These are phyloP conservation scores for Acleris emargana DNA, from an alignment of 2,888 invertebrate genomes.

Conservation along the genomic window DNA sequence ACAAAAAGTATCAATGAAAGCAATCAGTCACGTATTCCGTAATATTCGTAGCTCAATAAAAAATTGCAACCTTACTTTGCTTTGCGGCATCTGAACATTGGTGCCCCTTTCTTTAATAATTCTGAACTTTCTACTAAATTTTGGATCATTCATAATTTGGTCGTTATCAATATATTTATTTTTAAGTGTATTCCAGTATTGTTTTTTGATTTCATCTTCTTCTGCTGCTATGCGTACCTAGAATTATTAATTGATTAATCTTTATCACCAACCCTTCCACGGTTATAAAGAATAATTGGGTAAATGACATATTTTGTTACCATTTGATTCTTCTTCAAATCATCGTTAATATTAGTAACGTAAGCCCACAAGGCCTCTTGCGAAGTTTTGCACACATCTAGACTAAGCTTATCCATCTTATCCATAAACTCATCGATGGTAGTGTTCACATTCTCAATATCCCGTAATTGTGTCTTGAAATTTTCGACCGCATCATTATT, in stretches of 20 bases:
- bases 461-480: conserved; percentile 63
- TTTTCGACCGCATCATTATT: conserved; percentile 57
- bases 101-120: conserved; percentile 75
- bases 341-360: conserved; percentile 71
- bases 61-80: conserved; percentile 58
- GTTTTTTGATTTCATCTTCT: conserved; percentile 76
- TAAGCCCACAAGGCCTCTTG: conserved; percentile 75
- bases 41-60: not conserved
- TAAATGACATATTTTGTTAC: conserved; percentile 47
- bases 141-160: conserved; percentile 51
- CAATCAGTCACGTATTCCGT: not conserved
- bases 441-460: conserved; percentile 61
- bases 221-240: conserved; percentile 71
- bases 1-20: conserved; percentile 1
- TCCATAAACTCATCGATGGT: conserved; percentile 69
- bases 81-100: conserved; percentile 76
- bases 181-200: conserved; percentile 74
- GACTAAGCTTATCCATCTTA: conserved; percentile 73
- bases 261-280: not conserved
- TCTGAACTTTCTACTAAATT: conserved; percentile 63
- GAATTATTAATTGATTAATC: conserved; percentile 28
- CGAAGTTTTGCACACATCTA: conserved; percentile 73
- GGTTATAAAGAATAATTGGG: not conserved
- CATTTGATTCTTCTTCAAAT: conserved; percentile 73
- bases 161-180: conserved; percentile 62